phyloP scores from a whole-genome alignment of 2,797 vertebrate species.

The Ambastaia sidthimunki region DNA sequence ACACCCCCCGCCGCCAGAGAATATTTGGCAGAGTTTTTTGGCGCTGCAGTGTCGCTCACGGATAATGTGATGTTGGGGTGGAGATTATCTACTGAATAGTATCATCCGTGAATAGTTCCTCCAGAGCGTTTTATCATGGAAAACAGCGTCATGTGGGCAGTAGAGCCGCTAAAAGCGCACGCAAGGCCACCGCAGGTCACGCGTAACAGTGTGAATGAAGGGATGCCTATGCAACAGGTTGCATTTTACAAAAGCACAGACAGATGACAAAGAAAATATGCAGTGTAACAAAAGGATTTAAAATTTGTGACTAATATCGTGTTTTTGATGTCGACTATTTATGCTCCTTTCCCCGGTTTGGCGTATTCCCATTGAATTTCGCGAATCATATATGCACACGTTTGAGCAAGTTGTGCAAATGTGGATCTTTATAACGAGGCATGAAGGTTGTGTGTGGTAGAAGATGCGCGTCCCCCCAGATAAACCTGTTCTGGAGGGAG shows the following conservation, averaged over 20 bases:
- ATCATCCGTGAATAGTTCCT: constrained; percentile 23
- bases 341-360: too few species aligned
- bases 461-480: constrained; percentile 44
- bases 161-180: not conserved
- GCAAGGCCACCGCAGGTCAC: constrained; percentile 12
- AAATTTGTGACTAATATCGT: too few species aligned
- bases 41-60: constrained; percentile 30
- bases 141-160: constrained; percentile 19
- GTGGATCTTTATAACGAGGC: not conserved
- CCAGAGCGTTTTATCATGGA: constrained; percentile 23
- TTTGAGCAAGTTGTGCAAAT: not conserved
- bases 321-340: too few species aligned
- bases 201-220: not conserved
- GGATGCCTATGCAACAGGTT: constrained; percentile 51
- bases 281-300: not conserved
- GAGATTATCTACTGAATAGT: constrained; percentile 41
- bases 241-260: constrained; percentile 14
- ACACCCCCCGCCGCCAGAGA: not conserved
- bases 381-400: too few species aligned
- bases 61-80: constrained; percentile 25
- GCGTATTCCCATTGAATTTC: too few species aligned
- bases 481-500: constrained; percentile 77
- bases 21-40: constrained; percentile 16
- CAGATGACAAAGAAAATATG: not conserved
- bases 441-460: constrained; percentile 26